Conservation (phyloP, 2,797 vertebrate genomes). For the Silurus aristotelis region DNA sequence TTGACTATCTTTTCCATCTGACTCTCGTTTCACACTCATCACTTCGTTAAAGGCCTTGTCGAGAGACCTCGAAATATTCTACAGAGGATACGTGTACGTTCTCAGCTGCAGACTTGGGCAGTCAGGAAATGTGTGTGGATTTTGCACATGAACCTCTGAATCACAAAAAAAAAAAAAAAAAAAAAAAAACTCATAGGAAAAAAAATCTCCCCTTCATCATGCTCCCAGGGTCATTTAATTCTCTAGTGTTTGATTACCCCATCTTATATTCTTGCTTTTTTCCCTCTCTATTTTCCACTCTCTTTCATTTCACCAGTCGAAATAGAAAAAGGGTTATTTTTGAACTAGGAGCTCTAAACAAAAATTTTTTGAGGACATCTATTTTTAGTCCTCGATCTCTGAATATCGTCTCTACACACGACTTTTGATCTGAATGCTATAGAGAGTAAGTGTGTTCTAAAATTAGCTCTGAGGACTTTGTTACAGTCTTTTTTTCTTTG, state of each 20-base stretch:
- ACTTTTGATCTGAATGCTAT: slow-evolving; percentile 19
- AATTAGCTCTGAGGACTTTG: slow-evolving; percentile 16
- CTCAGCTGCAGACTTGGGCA: background rate
- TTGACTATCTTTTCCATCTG: slow-evolving; percentile 41
- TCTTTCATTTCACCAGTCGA: background rate
- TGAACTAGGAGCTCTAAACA: background rate
- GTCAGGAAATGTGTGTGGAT: background rate
- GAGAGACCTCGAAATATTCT: slow-evolving; percentile 9
- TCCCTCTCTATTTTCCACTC: background rate
- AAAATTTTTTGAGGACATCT: slow-evolving; percentile 20
- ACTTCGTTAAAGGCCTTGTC: slow-evolving; percentile 16
- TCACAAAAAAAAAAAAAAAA: background rate
- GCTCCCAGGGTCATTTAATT: slow-evolving; percentile 28
- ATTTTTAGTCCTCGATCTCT: slow-evolving; percentile 9
- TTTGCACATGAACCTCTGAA: slow-evolving; percentile 15
- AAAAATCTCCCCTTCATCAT: background rate
- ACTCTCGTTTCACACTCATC: slow-evolving; percentile 30
- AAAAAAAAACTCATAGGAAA: too few species aligned
- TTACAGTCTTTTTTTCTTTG: background rate
- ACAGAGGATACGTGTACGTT: slow-evolving; percentile 17
- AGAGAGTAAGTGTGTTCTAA: background rate
- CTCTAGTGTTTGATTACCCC: background rate
- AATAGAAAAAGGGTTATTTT: background rate
- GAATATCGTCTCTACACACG: slow-evolving; percentile 3
- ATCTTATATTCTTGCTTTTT: background rate